Base-by-base conservation (phyloP, 2,888 invertebrate genomes). In the Osmoderma eremita region DNA sequence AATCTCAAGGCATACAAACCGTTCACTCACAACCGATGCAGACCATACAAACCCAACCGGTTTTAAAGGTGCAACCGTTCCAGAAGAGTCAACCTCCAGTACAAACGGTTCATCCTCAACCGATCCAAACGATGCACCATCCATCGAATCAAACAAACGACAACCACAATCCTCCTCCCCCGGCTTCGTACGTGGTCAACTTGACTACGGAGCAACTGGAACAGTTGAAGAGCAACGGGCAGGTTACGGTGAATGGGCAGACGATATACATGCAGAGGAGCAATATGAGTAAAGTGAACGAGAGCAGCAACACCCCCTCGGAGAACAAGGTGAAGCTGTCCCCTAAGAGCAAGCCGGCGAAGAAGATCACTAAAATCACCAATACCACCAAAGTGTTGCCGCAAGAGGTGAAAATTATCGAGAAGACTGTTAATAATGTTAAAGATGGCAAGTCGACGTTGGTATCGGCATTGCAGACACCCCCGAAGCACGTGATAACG, bases 191-290 rank as follows among this genome's bases (percentile, higher is more conserved):
- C 66, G 81, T 82, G n/a, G 82, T 82, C 5, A 83, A 83, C 72
- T 73, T 83, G 62, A 82, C 82, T 5, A 81, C 82, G 0, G 83
- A 83, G 22, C 83, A 83, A 68, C 69, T 83, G 61, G 83, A 83
- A 67, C 81, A 81, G 68, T 72, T 83, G 65, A 83, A 82, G 71
- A 71, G 82, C 1, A 82, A 82, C 63, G 82, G 82, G 12, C 82
- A 83, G 68, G 70, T 83, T 48, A 82, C 82, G 0, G 81, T 83
- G 0, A 83, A 83, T 66, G 83, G 83, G 8, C 83, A 83, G 69
- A 83, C 82, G 1, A 82, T 82, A 13, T 82, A 81, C 65, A 82
- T 83, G 82, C 82, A 82, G 68, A 73, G 82, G 24, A 78, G 80
- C 15, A 80, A 77, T 45, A 65, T 63, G 18, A 68, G 65, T 12